Evolutionary conservation across 2,113 vertebrate genomes (phyloP).

Genomic region (Malurus elegans): DNA sequence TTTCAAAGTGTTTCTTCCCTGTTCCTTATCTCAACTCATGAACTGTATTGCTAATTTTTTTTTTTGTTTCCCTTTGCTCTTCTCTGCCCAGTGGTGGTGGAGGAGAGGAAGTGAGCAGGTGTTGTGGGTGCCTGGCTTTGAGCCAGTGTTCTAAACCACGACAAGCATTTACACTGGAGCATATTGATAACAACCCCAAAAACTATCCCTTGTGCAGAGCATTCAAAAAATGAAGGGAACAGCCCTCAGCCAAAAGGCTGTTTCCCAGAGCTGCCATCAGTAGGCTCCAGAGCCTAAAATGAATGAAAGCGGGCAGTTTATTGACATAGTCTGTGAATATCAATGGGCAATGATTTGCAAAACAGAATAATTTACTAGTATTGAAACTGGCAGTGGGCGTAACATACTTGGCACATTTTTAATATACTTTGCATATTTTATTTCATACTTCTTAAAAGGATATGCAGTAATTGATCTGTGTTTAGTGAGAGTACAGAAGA

Average conservation of each 20-base stretch:
- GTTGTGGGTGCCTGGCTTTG: no score
- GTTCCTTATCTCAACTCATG: no score
- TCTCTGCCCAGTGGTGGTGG: no score
- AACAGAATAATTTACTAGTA: constrained; percentile 45
- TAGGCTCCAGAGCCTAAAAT: background rate
- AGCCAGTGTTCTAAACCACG: no score
- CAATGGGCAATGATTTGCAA: constrained; percentile 47
- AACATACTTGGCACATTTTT: constrained; percentile 53
- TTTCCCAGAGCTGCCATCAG: background rate
- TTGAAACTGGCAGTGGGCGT: constrained; percentile 53
- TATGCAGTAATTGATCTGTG: constrained; percentile 44
- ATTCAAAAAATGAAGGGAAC: background rate
- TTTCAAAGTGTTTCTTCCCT: no score
- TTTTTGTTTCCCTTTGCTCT: no score
- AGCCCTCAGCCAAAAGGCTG: background rate
- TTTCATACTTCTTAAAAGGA: constrained; percentile 61
- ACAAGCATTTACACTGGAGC: background rate
- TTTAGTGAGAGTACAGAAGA: constrained; percentile 57
- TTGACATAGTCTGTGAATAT: constrained; percentile 52
- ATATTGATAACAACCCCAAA: background rate
- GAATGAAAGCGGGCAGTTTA: constrained; percentile 38
- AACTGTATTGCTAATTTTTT: no score
- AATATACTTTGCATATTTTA: constrained; percentile 55
- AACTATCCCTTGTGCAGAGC: background rate
- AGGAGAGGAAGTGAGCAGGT: no score